Evolutionary conservation across 2,113 vertebrate genomes (phyloP).

Genomic region (Rhea pennata): DNA sequence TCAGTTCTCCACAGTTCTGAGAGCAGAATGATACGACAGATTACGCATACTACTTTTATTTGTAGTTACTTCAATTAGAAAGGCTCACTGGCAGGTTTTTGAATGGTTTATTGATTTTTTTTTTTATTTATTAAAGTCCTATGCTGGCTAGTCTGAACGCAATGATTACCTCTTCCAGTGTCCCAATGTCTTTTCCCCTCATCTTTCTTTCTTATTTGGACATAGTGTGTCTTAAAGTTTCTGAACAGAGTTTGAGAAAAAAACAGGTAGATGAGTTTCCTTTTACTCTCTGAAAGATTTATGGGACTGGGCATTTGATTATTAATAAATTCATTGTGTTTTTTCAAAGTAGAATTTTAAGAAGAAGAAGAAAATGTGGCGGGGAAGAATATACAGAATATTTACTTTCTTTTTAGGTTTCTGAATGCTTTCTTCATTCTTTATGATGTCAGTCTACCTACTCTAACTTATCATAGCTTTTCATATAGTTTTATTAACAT

Average conservation of each 20-base stretch:
- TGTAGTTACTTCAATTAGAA: conserved; percentile 56
- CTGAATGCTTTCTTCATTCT: background rate
- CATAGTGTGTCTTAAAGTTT: background rate
- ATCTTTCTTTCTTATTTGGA: background rate
- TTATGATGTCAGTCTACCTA: background rate
- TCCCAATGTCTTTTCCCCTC: background rate
- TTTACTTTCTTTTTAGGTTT: background rate
- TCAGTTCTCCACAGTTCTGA: conserved; percentile 46
- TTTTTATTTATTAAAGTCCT: conserved; percentile 7
- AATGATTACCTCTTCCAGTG: background rate
- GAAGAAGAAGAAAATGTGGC: background rate
- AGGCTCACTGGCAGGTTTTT: conserved; percentile 26
- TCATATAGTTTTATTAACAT: background rate
- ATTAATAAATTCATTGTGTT: background rate
- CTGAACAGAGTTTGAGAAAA: background rate
- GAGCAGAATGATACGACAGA: conserved; percentile 37
- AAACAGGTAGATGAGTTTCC: background rate
- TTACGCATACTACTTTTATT: conserved; percentile 56
- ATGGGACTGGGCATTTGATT: background rate
- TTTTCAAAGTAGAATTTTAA: background rate
- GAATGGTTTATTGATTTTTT: background rate
- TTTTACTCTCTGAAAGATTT: background rate
- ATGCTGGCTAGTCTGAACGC: background rate
- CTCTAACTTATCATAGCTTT: background rate
- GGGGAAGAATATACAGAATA: background rate